These are phyloP conservation scores for Laupala kohalensis DNA, from an alignment of 1,140 invertebrate species.

Conservation along the genomic window DNA sequence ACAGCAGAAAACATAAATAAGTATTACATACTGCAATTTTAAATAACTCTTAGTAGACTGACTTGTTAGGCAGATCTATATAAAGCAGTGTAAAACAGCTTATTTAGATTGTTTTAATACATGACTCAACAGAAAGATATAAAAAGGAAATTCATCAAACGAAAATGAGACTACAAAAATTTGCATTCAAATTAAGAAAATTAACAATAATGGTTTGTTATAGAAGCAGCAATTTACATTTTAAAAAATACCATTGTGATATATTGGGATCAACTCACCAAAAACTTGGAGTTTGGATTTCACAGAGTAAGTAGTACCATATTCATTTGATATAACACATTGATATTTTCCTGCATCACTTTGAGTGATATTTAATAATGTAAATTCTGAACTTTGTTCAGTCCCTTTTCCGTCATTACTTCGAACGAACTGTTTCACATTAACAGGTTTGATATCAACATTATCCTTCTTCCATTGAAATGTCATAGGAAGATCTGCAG, in stretches of 20 bases:
- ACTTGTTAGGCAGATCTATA: neutral
- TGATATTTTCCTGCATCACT: conserved; percentile 78
- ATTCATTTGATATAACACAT: conserved; percentile 80
- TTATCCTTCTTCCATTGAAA: conserved; percentile 87
- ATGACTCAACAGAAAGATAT: neutral
- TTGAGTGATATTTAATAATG: conserved; percentile 57
- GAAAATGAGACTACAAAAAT: neutral
- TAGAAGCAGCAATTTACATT: neutral
- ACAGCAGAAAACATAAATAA: neutral
- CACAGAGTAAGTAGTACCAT: conserved; percentile 77
- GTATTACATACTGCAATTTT: neutral
- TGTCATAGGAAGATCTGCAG: conserved; percentile 45
- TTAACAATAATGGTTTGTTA: neutral
- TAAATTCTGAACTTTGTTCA: conserved; percentile 45
- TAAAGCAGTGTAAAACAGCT: neutral
- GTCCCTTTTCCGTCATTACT: conserved; percentile 19
- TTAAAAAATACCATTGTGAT: neutral
- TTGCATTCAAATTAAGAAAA: neutral
- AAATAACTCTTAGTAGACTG: neutral
- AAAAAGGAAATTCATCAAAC: neutral
- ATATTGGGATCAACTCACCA: conserved; percentile 35
- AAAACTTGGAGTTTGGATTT: conserved; percentile 76
- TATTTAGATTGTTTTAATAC: no score
- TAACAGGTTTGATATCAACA: conserved; percentile 40
- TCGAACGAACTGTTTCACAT: conserved; percentile 22